Base-by-base conservation (phyloP, 2,888 invertebrate species). In the Phymatocera aterrima region DNA sequence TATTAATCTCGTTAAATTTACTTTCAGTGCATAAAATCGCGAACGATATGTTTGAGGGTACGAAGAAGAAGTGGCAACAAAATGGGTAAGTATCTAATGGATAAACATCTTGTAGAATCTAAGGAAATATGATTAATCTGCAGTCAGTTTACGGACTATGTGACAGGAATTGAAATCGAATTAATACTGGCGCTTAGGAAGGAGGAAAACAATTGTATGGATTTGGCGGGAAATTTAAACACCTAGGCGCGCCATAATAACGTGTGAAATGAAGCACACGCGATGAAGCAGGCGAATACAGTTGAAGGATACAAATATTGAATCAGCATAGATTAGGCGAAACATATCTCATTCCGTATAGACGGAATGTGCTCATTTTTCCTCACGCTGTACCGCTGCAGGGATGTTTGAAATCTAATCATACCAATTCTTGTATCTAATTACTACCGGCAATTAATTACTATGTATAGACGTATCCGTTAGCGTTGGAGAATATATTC, bases 1-100 rank as follows among this genome's bases (percentile, higher is more conserved):
- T 37, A 24, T n/a, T 34, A 65, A 37, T 65, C 10, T 79, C n/a
- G 77, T 82, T 79, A 82, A 77, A 85, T 89, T 89, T 91, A 85
- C 88, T 94, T 95, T 15, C 94, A 99, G 98, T 98, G 98, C 91
- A 98, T 99, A 89, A 95, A 97, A 90, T 98, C 98, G 80, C 95
- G 98, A 88, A 97, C 97, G 88, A 98, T 99, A 92, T 98, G 97
- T 90, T 93, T 99, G 81, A 95, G 98, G 74, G 97, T 98, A 83
- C 97, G 97, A 89, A 93, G 98, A 89, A 94, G 96, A 88, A 96
- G 96, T 88, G 96, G 97, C 87, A 96, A 96, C 85, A 94, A 96
- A 91, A 92, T 97, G 91, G 95, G 97, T 97, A 91, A 97, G 97
- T 94, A 77, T 54, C 40, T 75, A 6, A n/a, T 48, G 3, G 46